phyloP scores from a whole-genome alignment of 2,113 vertebrate genomes.

The Thinocorus orbignyianus region DNA sequence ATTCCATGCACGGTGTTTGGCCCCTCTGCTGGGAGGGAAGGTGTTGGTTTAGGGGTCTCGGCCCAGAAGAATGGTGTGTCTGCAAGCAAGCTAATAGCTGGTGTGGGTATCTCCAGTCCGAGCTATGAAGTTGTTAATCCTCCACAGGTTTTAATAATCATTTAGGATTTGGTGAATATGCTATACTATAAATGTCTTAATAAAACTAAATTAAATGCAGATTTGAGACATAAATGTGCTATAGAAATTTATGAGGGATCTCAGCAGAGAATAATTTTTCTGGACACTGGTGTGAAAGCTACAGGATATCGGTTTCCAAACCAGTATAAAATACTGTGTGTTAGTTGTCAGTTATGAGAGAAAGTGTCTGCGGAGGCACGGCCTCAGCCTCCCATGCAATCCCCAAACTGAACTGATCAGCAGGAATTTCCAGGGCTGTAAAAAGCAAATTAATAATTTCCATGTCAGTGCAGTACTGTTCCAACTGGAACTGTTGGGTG shows the following conservation, averaged over 20 bases:
- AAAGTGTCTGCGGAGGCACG: not conserved
- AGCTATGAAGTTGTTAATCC: constrained; percentile 23
- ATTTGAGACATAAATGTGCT: constrained; percentile 29
- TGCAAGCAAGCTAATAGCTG: not conserved
- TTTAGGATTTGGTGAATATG: not conserved
- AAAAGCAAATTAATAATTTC: not conserved
- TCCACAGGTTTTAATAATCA: constrained; percentile 48
- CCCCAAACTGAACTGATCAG: not conserved
- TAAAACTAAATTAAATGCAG: constrained; percentile 64
- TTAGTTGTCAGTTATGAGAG: not conserved
- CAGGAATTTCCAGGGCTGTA: not conserved
- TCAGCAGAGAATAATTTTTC: constrained; percentile 17
- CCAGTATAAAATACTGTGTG: not conserved
- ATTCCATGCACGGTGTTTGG: accelerated
- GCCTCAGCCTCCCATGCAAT: not conserved
- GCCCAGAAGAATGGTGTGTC: not conserved
- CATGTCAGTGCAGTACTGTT: not conserved
- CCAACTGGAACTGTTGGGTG: not conserved
- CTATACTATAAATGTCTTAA: constrained; percentile 40
- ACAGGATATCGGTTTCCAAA: constrained; percentile 5
- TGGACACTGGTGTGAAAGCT: not conserved
- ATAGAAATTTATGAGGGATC: constrained; percentile 47
- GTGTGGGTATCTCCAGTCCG: not conserved
- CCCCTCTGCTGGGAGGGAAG: not conserved
- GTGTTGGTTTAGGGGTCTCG: not conserved